Percentiles rank a stretch among this genome's conserved stretches.
These are phyloP conservation scores for Caenorhabditis macrosperma DNA, from an alignment of 2,888 invertebrate species.

Conservation along the genomic window DNA sequence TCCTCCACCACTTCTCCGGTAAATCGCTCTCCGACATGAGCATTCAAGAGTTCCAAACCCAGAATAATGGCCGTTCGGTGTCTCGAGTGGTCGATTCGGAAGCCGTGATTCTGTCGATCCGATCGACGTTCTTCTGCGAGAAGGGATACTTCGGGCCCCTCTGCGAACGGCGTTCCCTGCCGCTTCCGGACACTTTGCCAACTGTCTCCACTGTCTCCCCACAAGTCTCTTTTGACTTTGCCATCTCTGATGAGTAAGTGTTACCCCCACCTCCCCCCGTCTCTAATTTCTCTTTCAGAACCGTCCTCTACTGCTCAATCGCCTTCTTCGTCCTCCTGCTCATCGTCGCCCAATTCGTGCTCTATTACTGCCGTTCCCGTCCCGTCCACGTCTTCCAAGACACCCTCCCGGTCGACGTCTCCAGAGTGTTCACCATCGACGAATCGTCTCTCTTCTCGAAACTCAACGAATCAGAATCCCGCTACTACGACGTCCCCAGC, in stretches of 20 bases:
- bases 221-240: background rate
- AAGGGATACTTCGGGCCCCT: conserved; percentile 23
- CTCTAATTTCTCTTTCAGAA: conserved; percentile 19
- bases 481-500: conserved; percentile 24
- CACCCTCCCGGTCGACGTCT: background rate
- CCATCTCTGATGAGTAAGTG: conserved; percentile 34
- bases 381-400: background rate
- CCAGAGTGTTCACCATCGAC: conserved; percentile 15
- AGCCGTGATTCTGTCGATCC: conserved; percentile 20
- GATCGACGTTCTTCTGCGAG: conserved; percentile 17
- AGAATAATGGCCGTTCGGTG: conserved; percentile 15
- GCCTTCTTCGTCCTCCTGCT: conserved; percentile 13
- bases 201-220: too few species aligned
- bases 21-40: background rate
- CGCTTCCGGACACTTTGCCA: too few species aligned
- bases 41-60: conserved; percentile 4
- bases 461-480: background rate
- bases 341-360: background rate
- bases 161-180: too few species aligned
- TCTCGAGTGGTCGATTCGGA: conserved; percentile 20
- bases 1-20: conserved; percentile 36
- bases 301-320: conserved; percentile 24
- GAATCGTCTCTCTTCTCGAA: background rate
- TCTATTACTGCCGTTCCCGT: conserved; percentile 2
- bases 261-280: background rate